Percentiles rank a stretch among this genome's conserved stretches.
Evolutionary conservation across 2,888 invertebrate genomes (phyloP).

Genomic region (Cephus runcator): DNA sequence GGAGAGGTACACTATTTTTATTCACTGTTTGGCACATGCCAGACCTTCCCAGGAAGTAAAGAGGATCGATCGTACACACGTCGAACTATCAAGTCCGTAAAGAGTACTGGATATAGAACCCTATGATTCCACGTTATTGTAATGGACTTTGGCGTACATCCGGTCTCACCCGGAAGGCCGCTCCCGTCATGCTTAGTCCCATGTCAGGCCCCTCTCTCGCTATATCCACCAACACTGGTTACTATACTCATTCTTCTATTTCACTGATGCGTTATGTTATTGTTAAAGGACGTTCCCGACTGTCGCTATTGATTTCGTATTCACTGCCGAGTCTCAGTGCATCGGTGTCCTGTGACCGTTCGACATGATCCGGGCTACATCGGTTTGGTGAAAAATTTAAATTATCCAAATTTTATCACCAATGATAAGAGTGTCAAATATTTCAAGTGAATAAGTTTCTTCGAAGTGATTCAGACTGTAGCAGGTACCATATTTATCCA

Average conservation of each 20-base stretch:
- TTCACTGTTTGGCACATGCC: neutral
- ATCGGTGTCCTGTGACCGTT: constrained; percentile 42
- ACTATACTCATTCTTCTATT: constrained; percentile 7
- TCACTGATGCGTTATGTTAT: constrained; percentile 32
- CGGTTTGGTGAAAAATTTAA: neutral
- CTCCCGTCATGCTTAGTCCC: constrained; percentile 50
- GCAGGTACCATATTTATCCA: neutral
- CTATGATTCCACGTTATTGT: constrained; percentile 9
- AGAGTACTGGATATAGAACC: neutral
- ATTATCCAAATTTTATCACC: neutral
- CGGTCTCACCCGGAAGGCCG: constrained; percentile 61
- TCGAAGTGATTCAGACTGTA: neutral
- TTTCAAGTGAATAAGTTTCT: neutral
- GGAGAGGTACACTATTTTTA: neutral
- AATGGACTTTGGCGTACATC: constrained; percentile 37
- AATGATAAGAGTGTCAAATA: neutral
- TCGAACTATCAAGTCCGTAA: neutral
- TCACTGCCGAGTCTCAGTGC: constrained; percentile 39
- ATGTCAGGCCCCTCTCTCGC: constrained; percentile 22
- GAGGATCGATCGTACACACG: neutral
- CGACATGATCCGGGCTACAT: constrained; percentile 23
- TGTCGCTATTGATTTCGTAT: constrained; percentile 22
- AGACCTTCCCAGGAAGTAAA: neutral
- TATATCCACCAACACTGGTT: constrained; percentile 25
- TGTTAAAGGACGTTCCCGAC: constrained; percentile 24